Evolutionary conservation across 2,797 vertebrate genomes (phyloP).

Genomic region (Sebastes nivosus): DNA sequence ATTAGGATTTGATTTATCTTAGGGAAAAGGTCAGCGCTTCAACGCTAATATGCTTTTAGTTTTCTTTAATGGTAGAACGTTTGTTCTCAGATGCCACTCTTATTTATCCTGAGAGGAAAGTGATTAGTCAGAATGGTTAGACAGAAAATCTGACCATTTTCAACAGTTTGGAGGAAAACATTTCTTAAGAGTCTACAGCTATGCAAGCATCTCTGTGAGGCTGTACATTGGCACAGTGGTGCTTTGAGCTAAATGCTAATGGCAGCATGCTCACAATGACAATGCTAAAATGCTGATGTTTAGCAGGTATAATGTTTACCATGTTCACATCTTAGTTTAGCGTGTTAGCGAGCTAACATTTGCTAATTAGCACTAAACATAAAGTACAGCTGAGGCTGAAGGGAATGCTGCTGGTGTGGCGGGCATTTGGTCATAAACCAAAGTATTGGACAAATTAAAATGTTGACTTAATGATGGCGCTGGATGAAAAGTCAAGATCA

Average conservation of each 20-base stretch:
- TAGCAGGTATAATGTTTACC: background rate
- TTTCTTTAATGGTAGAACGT: slow-evolving; percentile 10
- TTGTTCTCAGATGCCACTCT: background rate
- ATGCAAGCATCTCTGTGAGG: background rate
- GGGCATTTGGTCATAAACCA: background rate
- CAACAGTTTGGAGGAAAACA: background rate
- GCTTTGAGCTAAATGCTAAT: background rate
- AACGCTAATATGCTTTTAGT: background rate
- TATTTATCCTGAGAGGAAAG: background rate
- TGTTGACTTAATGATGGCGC: background rate
- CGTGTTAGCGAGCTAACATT: no score
- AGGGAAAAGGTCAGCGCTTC: slow-evolving; percentile 21
- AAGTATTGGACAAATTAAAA: background rate
- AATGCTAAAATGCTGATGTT: background rate
- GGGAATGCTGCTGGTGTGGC: background rate
- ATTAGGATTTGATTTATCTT: slow-evolving; percentile 21
- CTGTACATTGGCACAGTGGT: background rate
- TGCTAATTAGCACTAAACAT: background rate
- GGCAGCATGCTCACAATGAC: background rate
- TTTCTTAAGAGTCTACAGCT: background rate
- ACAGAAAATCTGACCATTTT: background rate
- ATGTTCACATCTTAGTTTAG: background rate
- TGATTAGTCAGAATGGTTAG: slow-evolving; percentile 9
- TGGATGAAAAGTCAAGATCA: background rate
- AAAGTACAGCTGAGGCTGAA: background rate